Evolutionary conservation across 2,797 vertebrate genomes (phyloP).

Genomic region (Tiaroga cobitis): DNA sequence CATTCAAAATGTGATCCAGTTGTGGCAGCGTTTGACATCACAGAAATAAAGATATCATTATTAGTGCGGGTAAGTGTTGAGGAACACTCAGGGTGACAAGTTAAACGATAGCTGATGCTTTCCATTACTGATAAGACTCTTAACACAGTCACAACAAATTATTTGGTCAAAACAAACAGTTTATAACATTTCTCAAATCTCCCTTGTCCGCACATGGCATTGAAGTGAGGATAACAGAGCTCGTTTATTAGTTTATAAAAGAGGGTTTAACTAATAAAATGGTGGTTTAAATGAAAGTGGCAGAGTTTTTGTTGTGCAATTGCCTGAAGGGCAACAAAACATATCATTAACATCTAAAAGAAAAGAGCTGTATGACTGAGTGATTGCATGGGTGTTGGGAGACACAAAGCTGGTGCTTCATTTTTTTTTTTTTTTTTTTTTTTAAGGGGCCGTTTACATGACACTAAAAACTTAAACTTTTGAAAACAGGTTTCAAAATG

Average conservation of each 20-base stretch:
- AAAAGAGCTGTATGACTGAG: conserved; percentile 27
- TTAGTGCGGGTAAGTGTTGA: not conserved
- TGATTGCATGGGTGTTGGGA: conserved; percentile 11
- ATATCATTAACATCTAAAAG: conserved; percentile 53
- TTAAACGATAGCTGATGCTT: not conserved
- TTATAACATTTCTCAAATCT: conserved; percentile 40
- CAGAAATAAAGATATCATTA: not conserved
- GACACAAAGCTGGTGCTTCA: not conserved
- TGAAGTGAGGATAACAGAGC: not conserved
- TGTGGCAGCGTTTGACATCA: not conserved
- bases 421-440: not conserved
- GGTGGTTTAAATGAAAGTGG: conserved; percentile 45
- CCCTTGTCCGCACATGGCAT: conserved; percentile 1
- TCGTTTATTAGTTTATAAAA: conserved; percentile 43
- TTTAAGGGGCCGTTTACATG: not conserved
- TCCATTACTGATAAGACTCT: not conserved
- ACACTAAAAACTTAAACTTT: not conserved
- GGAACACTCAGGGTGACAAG: not conserved
- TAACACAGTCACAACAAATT: not conserved
- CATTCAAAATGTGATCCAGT: not conserved
- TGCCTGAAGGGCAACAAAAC: conserved; percentile 17
- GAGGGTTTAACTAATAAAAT: conserved; percentile 41
- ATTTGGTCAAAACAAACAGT: conserved; percentile 5
- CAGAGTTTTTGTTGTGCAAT: conserved; percentile 47
- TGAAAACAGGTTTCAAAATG: not conserved